Base-by-base conservation (phyloP, 2,888 invertebrate species). In the Hydrotaea cyrtoneurina region DNA sequence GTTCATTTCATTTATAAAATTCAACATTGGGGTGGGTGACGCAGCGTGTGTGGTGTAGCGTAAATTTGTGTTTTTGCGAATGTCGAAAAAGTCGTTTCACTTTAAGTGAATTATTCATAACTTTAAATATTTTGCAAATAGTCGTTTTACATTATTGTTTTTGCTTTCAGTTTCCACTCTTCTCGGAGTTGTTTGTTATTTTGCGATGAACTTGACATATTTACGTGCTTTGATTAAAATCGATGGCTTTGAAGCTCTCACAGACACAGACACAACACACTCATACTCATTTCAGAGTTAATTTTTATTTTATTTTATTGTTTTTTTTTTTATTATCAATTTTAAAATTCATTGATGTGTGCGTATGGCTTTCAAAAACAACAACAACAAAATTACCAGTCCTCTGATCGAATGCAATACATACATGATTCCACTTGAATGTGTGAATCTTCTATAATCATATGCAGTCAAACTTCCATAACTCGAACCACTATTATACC, bases 141-240 rank as follows among this genome's bases (percentile, higher is more conserved):
- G 23, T 62, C 1, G 26, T 62, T 31, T 62, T 62, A 26, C n/a
- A 15, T 62, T 31, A 11, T 62, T 62, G 13, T 15, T 17, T 26
- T 26, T 17, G 64, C 64, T 36, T 64, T 64, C 64, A 17, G 13
- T 64, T 64, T 64, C 31, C 17, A 64, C 36, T 31, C 31, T 64
- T 36, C 17, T 64, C 36, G 64, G 26, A 59, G 26, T 23, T 59
- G 11, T 59, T 23, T 26, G 26, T 59, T 59, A 13, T 26, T 15
- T 17, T 11, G 23, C 7, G 13, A 23, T 78, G 66, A 83, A 83
- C 83, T 83, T 83, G 83, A 77, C 83, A 83, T 64, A 82, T 72
- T 69, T 80, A 77, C 73, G 80, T 83, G 80, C 53, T 80, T 83
- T 77, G 59, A 73, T 73, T 77, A 43, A 76, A 76, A 71, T 80